Evolutionary conservation across 2,113 vertebrate species (phyloP).

Genomic region (Bostrychus sinensis): DNA sequence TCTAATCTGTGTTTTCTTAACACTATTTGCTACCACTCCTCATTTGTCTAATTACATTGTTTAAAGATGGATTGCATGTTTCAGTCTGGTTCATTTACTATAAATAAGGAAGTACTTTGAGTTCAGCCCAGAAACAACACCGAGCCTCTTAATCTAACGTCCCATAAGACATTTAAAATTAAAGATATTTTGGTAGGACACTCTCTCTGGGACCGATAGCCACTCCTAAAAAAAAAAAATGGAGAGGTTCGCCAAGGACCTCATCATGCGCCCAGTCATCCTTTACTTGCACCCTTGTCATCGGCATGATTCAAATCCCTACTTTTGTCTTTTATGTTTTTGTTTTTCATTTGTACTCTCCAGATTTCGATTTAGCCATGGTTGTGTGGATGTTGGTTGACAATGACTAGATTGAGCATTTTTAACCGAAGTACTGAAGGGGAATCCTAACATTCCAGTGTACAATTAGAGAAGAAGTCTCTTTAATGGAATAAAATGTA

Average conservation of each 20-base stretch:
- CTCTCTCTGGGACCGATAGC: background rate
- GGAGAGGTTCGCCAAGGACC: background rate
- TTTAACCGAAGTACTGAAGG: conserved; percentile 86
- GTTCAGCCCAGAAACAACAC: conserved; percentile 28
- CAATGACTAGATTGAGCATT: conserved; percentile 78
- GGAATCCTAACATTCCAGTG: conserved; percentile 92
- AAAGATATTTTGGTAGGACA: conserved; percentile 13
- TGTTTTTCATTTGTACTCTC: conserved; percentile 66
- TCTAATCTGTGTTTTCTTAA: conserved; percentile 12
- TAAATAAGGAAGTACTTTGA: conserved; percentile 21
- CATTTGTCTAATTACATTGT: conserved; percentile 1
- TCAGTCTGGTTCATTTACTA: conserved; percentile 23
- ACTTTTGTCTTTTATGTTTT: conserved; percentile 32
- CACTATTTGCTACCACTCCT: conserved; percentile 45
- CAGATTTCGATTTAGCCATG: conserved; percentile 63
- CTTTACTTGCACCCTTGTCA: conserved; percentile 51
- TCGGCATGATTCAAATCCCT: conserved; percentile 33
- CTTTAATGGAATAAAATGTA: conserved; percentile 93
- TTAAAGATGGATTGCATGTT: conserved; percentile 9
- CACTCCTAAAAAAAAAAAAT: background rate
- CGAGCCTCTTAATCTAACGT: conserved; percentile 24
- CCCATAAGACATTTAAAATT: background rate
- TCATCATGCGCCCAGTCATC: conserved; percentile 42
- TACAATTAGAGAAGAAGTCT: conserved; percentile 74
- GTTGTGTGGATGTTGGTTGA: conserved; percentile 63